A percentile compares a stretch with the other conserved stretches of the same genome.
These are phyloP conservation scores for Frankliniella intonsa DNA, from an alignment of 2,888 invertebrate species.

Conservation along the genomic window DNA sequence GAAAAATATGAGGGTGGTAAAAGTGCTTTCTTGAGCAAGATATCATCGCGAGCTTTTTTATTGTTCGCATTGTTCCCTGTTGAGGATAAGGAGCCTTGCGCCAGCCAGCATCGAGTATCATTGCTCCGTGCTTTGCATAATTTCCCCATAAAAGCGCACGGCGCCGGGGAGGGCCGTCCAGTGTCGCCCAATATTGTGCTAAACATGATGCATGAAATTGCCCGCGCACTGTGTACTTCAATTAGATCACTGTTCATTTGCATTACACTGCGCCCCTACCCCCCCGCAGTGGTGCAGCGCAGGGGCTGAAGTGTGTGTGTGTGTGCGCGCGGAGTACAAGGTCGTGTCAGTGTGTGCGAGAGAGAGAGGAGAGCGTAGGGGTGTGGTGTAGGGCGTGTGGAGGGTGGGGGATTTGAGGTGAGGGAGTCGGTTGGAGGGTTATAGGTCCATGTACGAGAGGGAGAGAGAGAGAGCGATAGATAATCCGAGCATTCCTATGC, in stretches of 20 bases:
- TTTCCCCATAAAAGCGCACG: slow-evolving; percentile 18
- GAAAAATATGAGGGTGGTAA: no score
- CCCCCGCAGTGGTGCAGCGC: not conserved
- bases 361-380: not conserved
- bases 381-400: not conserved
- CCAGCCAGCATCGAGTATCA: slow-evolving; percentile 3
- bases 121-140: slow-evolving; percentile 12
- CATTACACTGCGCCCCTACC: slow-evolving; percentile 3
- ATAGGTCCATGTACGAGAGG: not conserved
- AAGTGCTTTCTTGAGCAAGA: no score
- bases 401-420: not conserved
- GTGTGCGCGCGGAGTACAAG: not conserved
- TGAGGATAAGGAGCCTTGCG: not conserved
- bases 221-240: slow-evolving; percentile 14
- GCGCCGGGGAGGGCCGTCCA: not conserved
- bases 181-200: slow-evolving; percentile 24
- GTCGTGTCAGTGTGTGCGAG: not conserved
- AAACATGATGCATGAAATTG: slow-evolving; percentile 27
- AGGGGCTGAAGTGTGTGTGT: not conserved
- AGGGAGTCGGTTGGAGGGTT: not conserved
- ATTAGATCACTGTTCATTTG: slow-evolving; percentile 27
- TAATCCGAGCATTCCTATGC: slow-evolving; percentile 22
- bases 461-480: not conserved
- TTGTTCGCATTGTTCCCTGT: no score
- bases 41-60: no score